Evolutionary conservation across 2,113 vertebrate genomes (phyloP).

Genomic region (Podilymbus podiceps): DNA sequence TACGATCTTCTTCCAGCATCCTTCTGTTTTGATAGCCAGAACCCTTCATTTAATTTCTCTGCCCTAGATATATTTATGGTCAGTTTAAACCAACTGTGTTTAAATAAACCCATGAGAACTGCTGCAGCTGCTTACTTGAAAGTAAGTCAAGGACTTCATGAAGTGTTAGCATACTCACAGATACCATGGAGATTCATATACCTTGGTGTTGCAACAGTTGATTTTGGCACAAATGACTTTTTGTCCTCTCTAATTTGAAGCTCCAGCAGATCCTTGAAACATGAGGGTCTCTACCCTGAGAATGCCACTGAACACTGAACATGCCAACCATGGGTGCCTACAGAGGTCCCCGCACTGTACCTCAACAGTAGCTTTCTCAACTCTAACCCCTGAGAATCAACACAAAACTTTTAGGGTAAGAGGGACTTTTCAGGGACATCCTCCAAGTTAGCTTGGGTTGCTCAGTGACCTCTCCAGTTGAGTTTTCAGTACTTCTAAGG

Average conservation of each 20-base stretch:
- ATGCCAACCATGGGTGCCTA: not conserved
- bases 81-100: not conserved
- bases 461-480: not conserved
- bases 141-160: not conserved
- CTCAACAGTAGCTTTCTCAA: not conserved
- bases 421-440: accelerated
- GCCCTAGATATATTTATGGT: not conserved
- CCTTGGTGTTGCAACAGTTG: not conserved
- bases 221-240: not conserved
- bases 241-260: not conserved
- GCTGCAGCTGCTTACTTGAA: not conserved
- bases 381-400: not conserved
- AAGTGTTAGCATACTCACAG: not conserved
- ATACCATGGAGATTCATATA: not conserved
- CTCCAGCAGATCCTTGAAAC: not conserved
- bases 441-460: not conserved
- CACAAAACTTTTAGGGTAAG: not conserved
- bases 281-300: not conserved
- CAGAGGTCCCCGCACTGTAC: not conserved
- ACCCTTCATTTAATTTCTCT: not conserved
- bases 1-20: not conserved
- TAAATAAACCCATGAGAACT: not conserved
- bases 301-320: not conserved
- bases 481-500: not conserved
- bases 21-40: not conserved